Conservation (phyloP, 2,888 invertebrate genomes). For the Drosophila bunnanda region DNA sequence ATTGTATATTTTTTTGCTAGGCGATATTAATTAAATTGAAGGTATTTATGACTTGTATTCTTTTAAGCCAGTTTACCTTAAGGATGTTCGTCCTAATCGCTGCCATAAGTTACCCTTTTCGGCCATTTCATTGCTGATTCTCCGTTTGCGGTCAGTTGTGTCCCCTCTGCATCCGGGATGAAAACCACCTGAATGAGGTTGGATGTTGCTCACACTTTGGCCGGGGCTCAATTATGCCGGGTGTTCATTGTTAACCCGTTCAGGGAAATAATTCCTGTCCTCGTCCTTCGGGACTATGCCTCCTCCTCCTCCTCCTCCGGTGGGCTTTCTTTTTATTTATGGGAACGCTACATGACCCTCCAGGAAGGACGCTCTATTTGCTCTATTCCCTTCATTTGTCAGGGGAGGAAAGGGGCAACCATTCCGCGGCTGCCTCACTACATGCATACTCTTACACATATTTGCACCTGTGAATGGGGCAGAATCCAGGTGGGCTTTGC, state of each 20-base stretch:
- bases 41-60: neutral
- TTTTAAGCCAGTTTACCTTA: neutral
- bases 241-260: constrained; percentile 35
- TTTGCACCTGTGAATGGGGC: constrained; percentile 45
- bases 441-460: constrained; percentile 46
- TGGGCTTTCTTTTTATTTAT: constrained; percentile 36
- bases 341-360: neutral
- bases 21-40: neutral
- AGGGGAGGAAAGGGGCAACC: constrained; percentile 21
- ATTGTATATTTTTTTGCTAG: neutral
- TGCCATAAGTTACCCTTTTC: neutral
- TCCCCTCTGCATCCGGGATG: constrained; percentile 10
- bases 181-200: constrained; percentile 28
- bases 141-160: constrained; percentile 33
- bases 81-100: neutral
- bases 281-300: neutral
- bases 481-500: constrained; percentile 14
- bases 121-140: neutral
- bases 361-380: constrained; percentile 21
- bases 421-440: neutral
- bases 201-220: constrained; percentile 27
- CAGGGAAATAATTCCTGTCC: constrained; percentile 24
- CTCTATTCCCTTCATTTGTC: constrained; percentile 45
- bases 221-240: constrained; percentile 42
- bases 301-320: neutral